Conservation (phyloP, 2,113 vertebrate species). For the Myxocyprinus asiaticus region DNA sequence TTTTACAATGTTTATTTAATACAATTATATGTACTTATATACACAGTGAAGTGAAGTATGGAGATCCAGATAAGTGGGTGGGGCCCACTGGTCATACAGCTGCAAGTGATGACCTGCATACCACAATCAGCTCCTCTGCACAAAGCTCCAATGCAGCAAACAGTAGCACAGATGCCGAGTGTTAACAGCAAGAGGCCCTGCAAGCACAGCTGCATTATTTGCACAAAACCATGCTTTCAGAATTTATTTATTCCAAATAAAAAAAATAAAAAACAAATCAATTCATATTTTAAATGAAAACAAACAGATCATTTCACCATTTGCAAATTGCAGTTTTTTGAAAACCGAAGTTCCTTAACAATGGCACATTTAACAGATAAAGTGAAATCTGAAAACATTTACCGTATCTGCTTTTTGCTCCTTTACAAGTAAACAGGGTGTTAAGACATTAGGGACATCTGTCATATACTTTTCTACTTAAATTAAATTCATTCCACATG, state of each 20-base stretch:
- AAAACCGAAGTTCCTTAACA: neutral
- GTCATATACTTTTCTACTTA: neutral
- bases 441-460: neutral
- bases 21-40: neutral
- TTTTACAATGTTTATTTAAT: neutral
- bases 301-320: neutral
- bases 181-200: slow-evolving; percentile 55
- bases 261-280: slow-evolving; percentile 37
- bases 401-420: neutral
- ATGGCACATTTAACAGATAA: neutral
- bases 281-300: neutral
- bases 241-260: slow-evolving; percentile 51
- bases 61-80: slow-evolving; percentile 36
- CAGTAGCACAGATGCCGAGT: slow-evolving; percentile 61
- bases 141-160: slow-evolving; percentile 50
- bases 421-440: neutral
- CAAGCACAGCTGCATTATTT: slow-evolving; percentile 62
- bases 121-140: slow-evolving; percentile 39
- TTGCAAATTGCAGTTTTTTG: neutral
- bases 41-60: slow-evolving; percentile 56
- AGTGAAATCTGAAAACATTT: neutral
- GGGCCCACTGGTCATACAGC: slow-evolving; percentile 54
- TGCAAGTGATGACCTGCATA: slow-evolving; percentile 28
- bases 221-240: slow-evolving; percentile 62
- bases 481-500: neutral